A percentile compares a stretch with the other conserved stretches of the same genome.
Evolutionary conservation across 2,888 invertebrate genomes (phyloP).

Genomic region (Azorinus chamasolen): DNA sequence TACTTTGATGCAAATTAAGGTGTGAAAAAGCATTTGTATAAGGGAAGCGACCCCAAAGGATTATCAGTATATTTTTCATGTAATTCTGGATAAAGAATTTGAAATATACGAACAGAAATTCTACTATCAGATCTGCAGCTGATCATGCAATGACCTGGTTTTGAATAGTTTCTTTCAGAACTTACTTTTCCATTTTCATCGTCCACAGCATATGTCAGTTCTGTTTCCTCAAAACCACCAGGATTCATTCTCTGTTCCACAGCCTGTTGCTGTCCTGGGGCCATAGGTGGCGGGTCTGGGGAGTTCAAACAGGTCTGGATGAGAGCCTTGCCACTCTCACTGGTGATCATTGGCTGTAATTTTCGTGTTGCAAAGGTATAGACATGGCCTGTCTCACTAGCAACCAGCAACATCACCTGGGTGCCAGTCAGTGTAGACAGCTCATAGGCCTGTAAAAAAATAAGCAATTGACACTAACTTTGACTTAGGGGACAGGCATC

Average conservation of each 20-base stretch:
- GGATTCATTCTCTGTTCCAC: constrained; percentile 98
- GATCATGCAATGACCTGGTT: too few relatives aligned
- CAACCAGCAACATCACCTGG: constrained; percentile 99
- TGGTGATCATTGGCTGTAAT: constrained; percentile 99
- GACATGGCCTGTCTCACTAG: constrained; percentile 99
- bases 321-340: constrained; percentile 95
- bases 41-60: too few relatives aligned
- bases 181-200: constrained; percentile 87
- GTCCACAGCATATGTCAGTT: constrained; percentile 93
- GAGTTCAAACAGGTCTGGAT: constrained; percentile 99
- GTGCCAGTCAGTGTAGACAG: constrained; percentile 99
- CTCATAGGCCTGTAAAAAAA: constrained; percentile 95
- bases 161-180: too few relatives aligned
- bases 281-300: constrained; percentile 91
- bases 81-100: too few relatives aligned
- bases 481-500: too few relatives aligned
- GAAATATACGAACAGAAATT: too few relatives aligned
- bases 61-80: too few relatives aligned
- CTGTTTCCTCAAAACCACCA: constrained; percentile 99
- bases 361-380: constrained; percentile 99
- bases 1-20: too few relatives aligned
- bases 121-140: too few relatives aligned
- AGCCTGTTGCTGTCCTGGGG: constrained; percentile 86
- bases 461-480: too few relatives aligned
- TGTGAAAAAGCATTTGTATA: too few relatives aligned